These are phyloP conservation scores for Cylindroiulus punctatus DNA, from an alignment of 2,888 invertebrate genomes.

Conservation along the genomic window DNA sequence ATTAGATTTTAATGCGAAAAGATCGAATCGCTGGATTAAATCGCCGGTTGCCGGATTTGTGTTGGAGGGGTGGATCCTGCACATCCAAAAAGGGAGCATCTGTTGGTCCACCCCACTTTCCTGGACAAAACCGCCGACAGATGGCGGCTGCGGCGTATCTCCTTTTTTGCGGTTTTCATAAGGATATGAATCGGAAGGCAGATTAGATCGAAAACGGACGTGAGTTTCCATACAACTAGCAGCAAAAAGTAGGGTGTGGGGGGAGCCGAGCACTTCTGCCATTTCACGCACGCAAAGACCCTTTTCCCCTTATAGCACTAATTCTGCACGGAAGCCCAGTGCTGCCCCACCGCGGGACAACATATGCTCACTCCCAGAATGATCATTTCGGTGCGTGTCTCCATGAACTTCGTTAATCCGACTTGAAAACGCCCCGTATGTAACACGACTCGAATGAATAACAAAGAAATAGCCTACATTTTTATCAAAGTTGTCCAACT, in stretches of 20 bases:
- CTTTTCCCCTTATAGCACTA: background rate
- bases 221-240: conserved; percentile 29
- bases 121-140: background rate
- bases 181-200: conserved; percentile 47
- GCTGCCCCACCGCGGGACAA: background rate
- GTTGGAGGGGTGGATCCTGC: background rate
- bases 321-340: background rate
- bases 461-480: too few species aligned
- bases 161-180: conserved; percentile 44
- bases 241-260: background rate
- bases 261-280: background rate
- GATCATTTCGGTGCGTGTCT: background rate
- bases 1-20: conserved; percentile 18
- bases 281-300: background rate
- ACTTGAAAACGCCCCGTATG: background rate
- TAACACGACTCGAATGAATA: background rate
- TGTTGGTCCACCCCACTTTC: background rate
- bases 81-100: background rate
- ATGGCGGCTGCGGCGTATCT: conserved; percentile 7
- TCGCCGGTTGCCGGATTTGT: background rate
- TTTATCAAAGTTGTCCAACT: too few species aligned
- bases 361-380: background rate
- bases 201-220: conserved; percentile 43
- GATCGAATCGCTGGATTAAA: conserved; percentile 18
- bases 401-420: background rate